These are phyloP conservation scores for Propsilocerus akamusi DNA, from an alignment of 1,140 invertebrate species.

Conservation along the genomic window DNA sequence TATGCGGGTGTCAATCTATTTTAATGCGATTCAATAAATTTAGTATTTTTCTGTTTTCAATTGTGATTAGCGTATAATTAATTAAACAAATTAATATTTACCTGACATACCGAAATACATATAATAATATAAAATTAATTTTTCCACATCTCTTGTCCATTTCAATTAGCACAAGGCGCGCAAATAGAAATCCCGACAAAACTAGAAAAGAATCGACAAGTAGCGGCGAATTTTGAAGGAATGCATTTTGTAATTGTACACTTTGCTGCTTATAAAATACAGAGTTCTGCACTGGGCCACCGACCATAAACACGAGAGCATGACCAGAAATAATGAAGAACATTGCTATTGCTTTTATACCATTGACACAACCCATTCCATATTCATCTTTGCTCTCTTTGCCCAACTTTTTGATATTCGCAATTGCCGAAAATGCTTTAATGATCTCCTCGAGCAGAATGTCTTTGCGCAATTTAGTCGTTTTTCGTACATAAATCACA, in stretches of 20 bases:
- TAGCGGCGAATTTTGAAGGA: conserved; percentile 39
- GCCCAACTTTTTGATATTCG: conserved; percentile 33
- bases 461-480: conserved; percentile 6
- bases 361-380: conserved; percentile 40
- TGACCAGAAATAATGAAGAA: conserved; percentile 40
- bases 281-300: conserved; percentile 39
- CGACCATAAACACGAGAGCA: conserved; percentile 37
- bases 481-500: conserved; percentile 3
- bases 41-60: neutral
- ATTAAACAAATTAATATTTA: conserved; percentile 15
- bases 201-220: conserved; percentile 51
- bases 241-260: conserved; percentile 23
- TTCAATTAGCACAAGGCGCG: conserved; percentile 40
- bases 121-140: conserved; percentile 37
- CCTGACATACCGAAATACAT: conserved; percentile 42
- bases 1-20: conserved; percentile 49
- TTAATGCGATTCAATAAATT: neutral
- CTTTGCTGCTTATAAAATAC: conserved; percentile 28
- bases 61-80: conserved; percentile 3
- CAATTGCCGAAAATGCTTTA: conserved; percentile 12
- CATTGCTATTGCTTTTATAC: conserved; percentile 44
- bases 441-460: conserved; percentile 6
- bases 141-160: conserved; percentile 40
- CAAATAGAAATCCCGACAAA: conserved; percentile 44
- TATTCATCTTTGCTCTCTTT: conserved; percentile 28